Conservation (phyloP, 2,113 vertebrate species). For the Apodemus speciosus region DNA sequence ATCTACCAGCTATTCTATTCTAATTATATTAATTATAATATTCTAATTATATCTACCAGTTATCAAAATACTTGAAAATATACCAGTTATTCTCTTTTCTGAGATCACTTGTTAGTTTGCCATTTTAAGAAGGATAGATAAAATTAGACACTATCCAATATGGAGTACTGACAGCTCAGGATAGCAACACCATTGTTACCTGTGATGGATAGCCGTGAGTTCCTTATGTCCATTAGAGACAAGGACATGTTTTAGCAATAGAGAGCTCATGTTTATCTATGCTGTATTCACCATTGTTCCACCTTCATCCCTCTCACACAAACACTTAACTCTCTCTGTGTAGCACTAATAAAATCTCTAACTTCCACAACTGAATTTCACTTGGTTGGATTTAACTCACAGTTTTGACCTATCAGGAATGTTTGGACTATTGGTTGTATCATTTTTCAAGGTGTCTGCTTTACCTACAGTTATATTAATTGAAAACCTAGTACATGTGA, state of each 20-base stretch:
- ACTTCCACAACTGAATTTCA: constrained; percentile 8
- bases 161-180: background rate
- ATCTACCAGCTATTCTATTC: too few species aligned
- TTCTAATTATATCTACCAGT: too few species aligned
- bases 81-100: background rate
- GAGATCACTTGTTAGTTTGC: background rate
- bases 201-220: background rate
- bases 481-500: background rate
- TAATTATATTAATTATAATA: too few species aligned
- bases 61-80: background rate
- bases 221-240: background rate
- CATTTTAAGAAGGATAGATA: background rate
- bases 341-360: background rate
- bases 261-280: background rate
- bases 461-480: background rate
- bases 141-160: background rate
- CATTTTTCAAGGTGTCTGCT: constrained; percentile 15
- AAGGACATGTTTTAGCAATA: background rate
- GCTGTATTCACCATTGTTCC: background rate
- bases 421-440: constrained; percentile 19
- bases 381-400: background rate
- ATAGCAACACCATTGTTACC: background rate
- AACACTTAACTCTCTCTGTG: background rate
- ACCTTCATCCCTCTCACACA: background rate
- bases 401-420: background rate